Evolutionary conservation across 2,113 vertebrate species (phyloP).

Genomic region (Corythoichthys intestinalis): DNA sequence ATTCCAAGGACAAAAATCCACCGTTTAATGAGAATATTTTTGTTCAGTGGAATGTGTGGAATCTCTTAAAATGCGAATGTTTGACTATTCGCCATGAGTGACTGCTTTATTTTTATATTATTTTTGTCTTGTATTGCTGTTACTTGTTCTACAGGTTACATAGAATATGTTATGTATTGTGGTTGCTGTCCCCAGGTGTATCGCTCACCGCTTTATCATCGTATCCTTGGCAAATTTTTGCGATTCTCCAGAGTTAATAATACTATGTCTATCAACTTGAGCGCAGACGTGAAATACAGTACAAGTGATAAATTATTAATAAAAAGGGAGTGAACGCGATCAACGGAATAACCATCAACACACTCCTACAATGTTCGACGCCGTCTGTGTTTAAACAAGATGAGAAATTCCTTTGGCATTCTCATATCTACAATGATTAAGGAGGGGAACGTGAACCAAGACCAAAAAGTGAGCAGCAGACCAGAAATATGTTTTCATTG

Average conservation of each 20-base stretch:
- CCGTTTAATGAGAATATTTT: background rate
- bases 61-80: background rate
- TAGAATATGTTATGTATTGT: background rate
- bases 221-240: background rate
- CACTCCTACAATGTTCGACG: constrained; percentile 30
- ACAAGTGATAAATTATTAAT: background rate
- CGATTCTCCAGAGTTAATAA: background rate
- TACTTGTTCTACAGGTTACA: background rate
- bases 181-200: background rate
- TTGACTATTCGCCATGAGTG: background rate
- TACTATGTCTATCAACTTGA: background rate
- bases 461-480: constrained; percentile 28
- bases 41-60: background rate
- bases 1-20: background rate
- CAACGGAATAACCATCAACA: background rate
- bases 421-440: constrained; percentile 39
- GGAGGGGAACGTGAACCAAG: constrained; percentile 13
- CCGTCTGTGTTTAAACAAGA: constrained; percentile 43
- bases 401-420: constrained; percentile 55
- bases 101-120: background rate
- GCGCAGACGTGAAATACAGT: background rate
- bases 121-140: background rate
- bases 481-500: constrained; percentile 28
- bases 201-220: background rate
- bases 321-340: constrained; percentile 2